Conservation (phyloP, 1,140 invertebrate species). For the Adoxophyes honmai region DNA sequence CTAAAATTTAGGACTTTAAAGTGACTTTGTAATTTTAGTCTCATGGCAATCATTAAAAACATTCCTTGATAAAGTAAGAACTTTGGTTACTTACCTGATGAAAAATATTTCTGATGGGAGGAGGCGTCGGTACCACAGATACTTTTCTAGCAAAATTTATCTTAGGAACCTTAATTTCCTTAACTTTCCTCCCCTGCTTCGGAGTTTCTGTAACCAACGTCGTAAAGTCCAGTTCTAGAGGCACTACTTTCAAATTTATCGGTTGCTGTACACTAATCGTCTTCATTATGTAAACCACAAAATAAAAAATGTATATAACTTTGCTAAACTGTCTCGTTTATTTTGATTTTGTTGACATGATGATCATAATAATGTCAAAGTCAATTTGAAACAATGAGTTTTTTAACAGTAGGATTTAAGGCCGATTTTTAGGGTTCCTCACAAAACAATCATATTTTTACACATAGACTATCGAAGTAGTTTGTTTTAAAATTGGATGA, state of each 20-base stretch:
- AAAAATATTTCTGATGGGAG: constrained; percentile 29
- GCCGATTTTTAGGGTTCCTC: too few species aligned
- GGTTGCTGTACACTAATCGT: constrained; percentile 59
- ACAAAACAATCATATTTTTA: too few species aligned
- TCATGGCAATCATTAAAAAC: too few species aligned
- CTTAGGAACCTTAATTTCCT: constrained; percentile 45
- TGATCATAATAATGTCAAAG: too few species aligned
- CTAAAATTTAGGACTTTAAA: too few species aligned
- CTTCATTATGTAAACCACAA: constrained; percentile 42
- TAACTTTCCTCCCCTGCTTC: constrained; percentile 34
- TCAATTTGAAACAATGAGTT: too few species aligned
- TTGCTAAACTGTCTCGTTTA: too few species aligned
- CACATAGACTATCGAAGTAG: too few species aligned
- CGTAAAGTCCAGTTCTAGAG: constrained; percentile 57
- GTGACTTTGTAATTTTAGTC: too few species aligned
- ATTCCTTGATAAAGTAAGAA: too few species aligned
- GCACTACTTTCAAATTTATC: constrained; percentile 64
- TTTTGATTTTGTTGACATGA: too few species aligned
- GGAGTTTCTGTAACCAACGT: constrained; percentile 29
- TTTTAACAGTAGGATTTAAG: too few species aligned
- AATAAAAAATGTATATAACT: constrained; percentile 6
- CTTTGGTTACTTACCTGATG: constrained; percentile 33
- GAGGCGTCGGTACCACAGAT: constrained; percentile 45
- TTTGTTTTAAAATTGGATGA: constrained; percentile 1
- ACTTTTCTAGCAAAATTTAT: constrained; percentile 26